Evolutionary conservation across 2,888 invertebrate genomes (phyloP).

Genomic region (Platycnemis pennipes): DNA sequence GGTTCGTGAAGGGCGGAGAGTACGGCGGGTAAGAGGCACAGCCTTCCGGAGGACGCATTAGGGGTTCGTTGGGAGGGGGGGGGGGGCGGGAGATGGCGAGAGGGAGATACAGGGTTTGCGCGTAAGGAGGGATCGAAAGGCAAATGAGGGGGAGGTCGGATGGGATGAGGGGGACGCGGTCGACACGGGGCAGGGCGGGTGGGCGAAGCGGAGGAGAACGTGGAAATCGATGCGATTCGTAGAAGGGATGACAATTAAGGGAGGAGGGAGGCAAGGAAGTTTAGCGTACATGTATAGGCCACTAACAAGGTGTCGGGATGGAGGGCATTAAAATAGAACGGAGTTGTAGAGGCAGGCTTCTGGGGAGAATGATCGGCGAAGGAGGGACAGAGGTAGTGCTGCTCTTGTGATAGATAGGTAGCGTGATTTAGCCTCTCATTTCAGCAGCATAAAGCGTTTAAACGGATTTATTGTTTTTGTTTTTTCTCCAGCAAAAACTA

Average conservation of each 20-base stretch:
- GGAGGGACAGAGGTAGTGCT: not conserved
- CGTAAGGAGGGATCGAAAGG: not conserved
- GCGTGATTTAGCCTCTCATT: not conserved
- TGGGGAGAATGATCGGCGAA: not conserved
- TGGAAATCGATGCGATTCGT: slow-evolving; percentile 37
- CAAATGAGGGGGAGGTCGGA: slow-evolving; percentile 6
- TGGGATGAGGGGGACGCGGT: slow-evolving; percentile 30
- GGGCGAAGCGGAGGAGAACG: too few species aligned
- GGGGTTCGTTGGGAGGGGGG: not conserved
- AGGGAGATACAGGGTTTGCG: not conserved
- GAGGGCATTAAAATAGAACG: not conserved
- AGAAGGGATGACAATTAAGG: slow-evolving; percentile 20
- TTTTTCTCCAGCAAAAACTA: too few species aligned
- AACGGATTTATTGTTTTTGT: too few species aligned
- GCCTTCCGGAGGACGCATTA: not conserved
- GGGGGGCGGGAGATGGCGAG: not conserved
- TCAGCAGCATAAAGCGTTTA: too few species aligned
- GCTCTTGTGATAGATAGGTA: not conserved
- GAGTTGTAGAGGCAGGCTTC: not conserved
- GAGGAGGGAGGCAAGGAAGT: not conserved
- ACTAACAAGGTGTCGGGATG: not conserved
- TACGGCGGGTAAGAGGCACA: not conserved
- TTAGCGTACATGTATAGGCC: slow-evolving; percentile 14
- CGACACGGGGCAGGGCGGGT: not conserved
- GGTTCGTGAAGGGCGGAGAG: not conserved